Percentiles rank a stretch among this genome's conserved stretches.
These are phyloP conservation scores for Leptestheria dahalacensis DNA, from an alignment of 1,140 invertebrate species.

Conservation along the genomic window DNA sequence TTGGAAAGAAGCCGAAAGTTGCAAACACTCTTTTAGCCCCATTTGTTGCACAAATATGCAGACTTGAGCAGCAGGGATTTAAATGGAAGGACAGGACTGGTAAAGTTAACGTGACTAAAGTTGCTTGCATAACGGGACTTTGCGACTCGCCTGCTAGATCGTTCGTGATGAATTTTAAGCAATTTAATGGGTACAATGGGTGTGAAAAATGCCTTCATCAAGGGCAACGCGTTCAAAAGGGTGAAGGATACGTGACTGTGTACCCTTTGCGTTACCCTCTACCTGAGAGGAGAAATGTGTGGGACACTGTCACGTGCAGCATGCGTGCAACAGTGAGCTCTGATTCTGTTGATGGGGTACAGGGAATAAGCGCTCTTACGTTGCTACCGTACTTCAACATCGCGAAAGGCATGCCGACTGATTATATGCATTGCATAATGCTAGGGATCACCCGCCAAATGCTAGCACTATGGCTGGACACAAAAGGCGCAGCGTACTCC, in stretches of 20 bases:
- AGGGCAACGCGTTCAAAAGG: conserved; percentile 4
- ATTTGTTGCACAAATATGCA: conserved; percentile 1
- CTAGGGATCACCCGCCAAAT: conserved; percentile 5
- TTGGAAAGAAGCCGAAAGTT: background rate
- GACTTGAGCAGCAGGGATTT: background rate
- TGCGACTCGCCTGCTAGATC: background rate
- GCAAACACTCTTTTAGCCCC: background rate
- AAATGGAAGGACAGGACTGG: conserved; percentile 3
- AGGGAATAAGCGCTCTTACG: background rate
- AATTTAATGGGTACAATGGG: conserved; percentile 1
- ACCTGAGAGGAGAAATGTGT: background rate
- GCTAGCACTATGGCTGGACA: background rate
- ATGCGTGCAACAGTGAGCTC: background rate
- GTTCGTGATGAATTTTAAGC: background rate
- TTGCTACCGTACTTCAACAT: conserved; percentile 4
- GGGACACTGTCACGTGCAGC: background rate
- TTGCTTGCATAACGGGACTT: background rate
- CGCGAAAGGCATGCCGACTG: background rate
- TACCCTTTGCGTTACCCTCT: background rate
- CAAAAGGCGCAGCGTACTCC: background rate
- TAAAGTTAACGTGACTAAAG: background rate
- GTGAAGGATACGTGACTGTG: background rate
- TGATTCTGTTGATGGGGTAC: background rate
- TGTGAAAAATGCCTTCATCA: conserved; percentile 5
- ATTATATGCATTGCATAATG: conserved; percentile 7